Evolutionary conservation across 92 coral and sea anemone species (phyloP), one percentile per base, ranked within the genome.

Genomic region (Metridium senile): DNA sequence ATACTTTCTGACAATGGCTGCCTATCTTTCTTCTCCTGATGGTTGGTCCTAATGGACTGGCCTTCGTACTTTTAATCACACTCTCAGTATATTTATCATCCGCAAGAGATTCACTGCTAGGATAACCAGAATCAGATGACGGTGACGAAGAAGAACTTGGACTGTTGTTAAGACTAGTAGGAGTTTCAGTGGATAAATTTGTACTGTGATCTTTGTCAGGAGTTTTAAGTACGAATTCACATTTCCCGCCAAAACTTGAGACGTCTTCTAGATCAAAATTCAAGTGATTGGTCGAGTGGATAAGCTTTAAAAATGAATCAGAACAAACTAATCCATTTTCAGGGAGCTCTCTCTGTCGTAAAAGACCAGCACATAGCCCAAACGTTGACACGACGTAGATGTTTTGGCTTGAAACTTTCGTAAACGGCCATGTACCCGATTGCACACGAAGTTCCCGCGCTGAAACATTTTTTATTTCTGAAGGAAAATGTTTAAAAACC

Each of bases 31-130:
- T 34, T 33, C 62, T 72, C 43, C 71, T 72, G 17, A 62, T 9
- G 1, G 72, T 72, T 58, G 78, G 51, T 22, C 85, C 79, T 13
- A 63, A 46, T 18, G 63, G 54, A 47, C 85, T 63, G 39, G n/a
- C 32, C 34, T 70, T 59, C 22, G 64, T 32, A 27, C 39, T 77
- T 56, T 80, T 72, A 43, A 80, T 80, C 35, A 20, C 11, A 22
- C 34, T 65, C 11, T 58, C 64, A 58, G 26, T 58, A 26, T 11
- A 11, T 10, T 21, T 58, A 13, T 26, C 29, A 51, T 16, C 57
- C 16, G 57, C 18, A 26, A 11, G 25, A 10, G 25, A 0, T 58
- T 58, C 26, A n/a, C 26, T n/a, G 64, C 64, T 30, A 4, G 26
- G 26, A 51, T 45, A 68, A 30, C 32, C 28, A 28, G 51, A 11